A percentile compares a stretch with the other conserved stretches of the same genome.
Conservation (phyloP, 2,888 invertebrate genomes). For the Brachyptera putata region DNA sequence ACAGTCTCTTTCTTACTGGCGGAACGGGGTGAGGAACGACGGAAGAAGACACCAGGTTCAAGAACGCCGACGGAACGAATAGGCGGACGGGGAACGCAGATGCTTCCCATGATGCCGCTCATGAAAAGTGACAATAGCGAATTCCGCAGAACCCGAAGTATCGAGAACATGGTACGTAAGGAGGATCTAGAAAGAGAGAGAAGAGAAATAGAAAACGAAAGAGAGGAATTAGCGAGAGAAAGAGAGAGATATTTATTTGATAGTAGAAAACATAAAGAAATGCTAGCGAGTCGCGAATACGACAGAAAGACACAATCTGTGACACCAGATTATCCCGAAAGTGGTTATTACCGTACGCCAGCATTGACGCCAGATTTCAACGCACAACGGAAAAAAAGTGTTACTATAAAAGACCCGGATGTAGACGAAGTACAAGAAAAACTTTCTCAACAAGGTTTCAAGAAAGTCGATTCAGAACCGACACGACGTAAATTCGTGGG, state of each 20-base stretch:
- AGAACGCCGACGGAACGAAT: not conserved
- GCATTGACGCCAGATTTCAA: not conserved
- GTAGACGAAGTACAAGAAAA: not conserved
- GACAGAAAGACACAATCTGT: no score
- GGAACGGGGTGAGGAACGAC: slow-evolving; percentile 19
- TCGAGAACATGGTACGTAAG: not conserved
- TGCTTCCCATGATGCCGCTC: slow-evolving; percentile 24
- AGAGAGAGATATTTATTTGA: slow-evolving; percentile 4
- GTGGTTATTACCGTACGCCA: not conserved
- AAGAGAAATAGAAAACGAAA: not conserved
- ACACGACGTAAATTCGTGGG: not conserved
- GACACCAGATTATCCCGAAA: not conserved
- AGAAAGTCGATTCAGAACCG: not conserved
- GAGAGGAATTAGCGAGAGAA: slow-evolving; percentile 8
- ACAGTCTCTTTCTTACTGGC: slow-evolving; percentile 24
- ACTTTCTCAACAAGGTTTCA: slow-evolving; percentile 4
- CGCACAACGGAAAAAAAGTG: slow-evolving; percentile 3
- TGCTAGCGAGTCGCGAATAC: not conserved
- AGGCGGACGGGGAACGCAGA: slow-evolving; percentile 7
- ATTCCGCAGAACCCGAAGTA: slow-evolving; percentile 5
- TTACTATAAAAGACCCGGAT: not conserved
- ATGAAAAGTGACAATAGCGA: not conserved
- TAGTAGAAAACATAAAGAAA: slow-evolving; percentile 10
- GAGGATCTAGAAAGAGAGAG: slow-evolving; percentile 10
- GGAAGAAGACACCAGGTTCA: not conserved